Evolutionary conservation across 2,888 invertebrate species (phyloP), one percentile per base, ranked within the genome.

Genomic region (Dasysyrphus tricinctus): DNA sequence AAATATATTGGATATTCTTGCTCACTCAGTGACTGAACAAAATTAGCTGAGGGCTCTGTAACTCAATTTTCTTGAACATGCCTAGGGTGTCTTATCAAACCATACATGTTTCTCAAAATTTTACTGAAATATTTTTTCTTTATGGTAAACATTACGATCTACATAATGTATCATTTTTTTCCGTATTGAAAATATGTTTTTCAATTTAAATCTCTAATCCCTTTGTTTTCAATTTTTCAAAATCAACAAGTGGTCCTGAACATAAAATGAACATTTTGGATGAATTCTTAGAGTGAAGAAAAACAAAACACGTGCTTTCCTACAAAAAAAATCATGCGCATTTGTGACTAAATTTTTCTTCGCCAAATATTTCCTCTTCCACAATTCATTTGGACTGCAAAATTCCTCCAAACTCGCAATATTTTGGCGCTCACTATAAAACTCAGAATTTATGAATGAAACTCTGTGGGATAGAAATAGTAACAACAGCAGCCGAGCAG

Each of bases 201-300:
- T 12, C 37, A 37, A 39, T 39, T 11, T 5, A 42, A 42, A 14
- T 42, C 42, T 14, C 14, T 42, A 14, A 42, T 5, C 39, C 14
- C 12, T 42, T 14, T 42, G 14, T n/a, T 56, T 32, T 54, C 4
- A 24, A 12, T 12, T 14, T 14, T 14, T 42, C 16, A 2, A 42
- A 70, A 44, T 67, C 80, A 80, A 80, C 80, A 80, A 44, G 80
- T 80, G 42, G 42, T 51, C 14, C n/a, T 65, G 9, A 5, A 16
- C 16, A 7, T 1, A 49, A 49, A 67, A 49, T 67, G 65, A 67
- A 67, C 34, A 0, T n/a, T n/a, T 5, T 29, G 6, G 5, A 67
- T 49, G 59, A 74, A 59, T 32, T 14, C 8, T 3, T 12, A 3
- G 1, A 59, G 19, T 0, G 34, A 59, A 29, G 12, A 19, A 34